Evolutionary conservation across 2,888 invertebrate species (phyloP), one percentile per base, ranked within the genome.

Genomic region (Melikaiella ostensackeni): DNA sequence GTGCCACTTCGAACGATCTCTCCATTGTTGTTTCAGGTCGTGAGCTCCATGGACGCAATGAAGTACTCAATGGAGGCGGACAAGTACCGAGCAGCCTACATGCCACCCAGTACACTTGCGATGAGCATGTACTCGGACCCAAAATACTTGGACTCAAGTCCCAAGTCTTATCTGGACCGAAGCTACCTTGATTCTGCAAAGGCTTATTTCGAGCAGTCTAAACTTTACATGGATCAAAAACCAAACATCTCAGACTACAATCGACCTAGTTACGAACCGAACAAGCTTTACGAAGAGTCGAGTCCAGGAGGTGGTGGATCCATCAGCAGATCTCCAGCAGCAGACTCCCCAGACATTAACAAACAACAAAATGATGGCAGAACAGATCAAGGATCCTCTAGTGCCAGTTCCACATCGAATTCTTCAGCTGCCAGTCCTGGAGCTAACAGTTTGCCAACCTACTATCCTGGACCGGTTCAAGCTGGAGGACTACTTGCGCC

Each of bases 41-140:
- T 95, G 9, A 94, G 95, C 74, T 93, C 95, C 81, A 95, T 96
- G 95, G 96, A 96, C 88, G 94, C 94, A 21, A 95, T 96, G 95
- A 96, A 96, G 88, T 96, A 96, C 89, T 95, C 95, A 13, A 94
- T 96, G 92, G 96, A 96, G 84, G 95, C 95, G 0, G 96, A 96
- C 86, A 96, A 96, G 86, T 96, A 96, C 90, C 93, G 96, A 75
- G 94, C 95, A 30, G 93, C 94, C 0, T 96, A 96, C 92, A 94
- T 94, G 92, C 93, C 94, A 1, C 93, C 94, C 2, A 93, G 93
- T 59, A 93, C 93, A n/a, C 89, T 93, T n/a, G 92, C 94, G 79
- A 93, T 94, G 93, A 93, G 95, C 79, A 95, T 95, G 95, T 96
- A 96, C 88, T 94, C 95, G 0, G 95, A 95, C 84, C 95, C 95